Evolutionary conservation across 2,888 invertebrate genomes (phyloP).

Genomic region (Spilosoma lubricipeda): DNA sequence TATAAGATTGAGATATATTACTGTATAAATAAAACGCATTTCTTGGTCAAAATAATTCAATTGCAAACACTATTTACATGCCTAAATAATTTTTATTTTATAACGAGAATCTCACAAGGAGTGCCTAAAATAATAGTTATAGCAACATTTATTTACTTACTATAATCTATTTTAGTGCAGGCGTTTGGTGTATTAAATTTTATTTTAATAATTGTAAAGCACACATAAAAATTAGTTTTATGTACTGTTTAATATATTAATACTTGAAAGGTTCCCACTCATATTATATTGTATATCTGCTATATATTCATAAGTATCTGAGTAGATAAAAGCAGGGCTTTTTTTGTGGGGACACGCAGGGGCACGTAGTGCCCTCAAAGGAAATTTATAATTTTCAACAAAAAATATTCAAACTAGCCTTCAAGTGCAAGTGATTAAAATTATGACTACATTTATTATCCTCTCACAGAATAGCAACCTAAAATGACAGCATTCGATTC

Average conservation of each 20-base stretch:
- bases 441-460: no score
- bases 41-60: not conserved
- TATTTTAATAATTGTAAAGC: slow-evolving; percentile 15
- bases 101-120: not conserved
- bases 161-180: not conserved
- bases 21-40: not conserved
- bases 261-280: not conserved
- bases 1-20: not conserved
- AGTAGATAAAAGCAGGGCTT: not conserved
- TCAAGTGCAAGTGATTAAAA: no score
- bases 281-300: not conserved
- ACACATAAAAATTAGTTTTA: slow-evolving; percentile 5
- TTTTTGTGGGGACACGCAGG: no score
- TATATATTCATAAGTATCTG: not conserved
- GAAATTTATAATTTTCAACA: no score
- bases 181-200: not conserved
- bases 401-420: no score
- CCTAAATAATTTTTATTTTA: not conserved
- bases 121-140: not conserved
- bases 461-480: no score
- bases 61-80: not conserved
- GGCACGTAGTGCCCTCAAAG: no score
- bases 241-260: slow-evolving; percentile 4
- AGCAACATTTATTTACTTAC: not conserved
- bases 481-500: no score